These are phyloP conservation scores for Coilia nasus DNA, from an alignment of 2,797 vertebrate species.

Conservation along the genomic window DNA sequence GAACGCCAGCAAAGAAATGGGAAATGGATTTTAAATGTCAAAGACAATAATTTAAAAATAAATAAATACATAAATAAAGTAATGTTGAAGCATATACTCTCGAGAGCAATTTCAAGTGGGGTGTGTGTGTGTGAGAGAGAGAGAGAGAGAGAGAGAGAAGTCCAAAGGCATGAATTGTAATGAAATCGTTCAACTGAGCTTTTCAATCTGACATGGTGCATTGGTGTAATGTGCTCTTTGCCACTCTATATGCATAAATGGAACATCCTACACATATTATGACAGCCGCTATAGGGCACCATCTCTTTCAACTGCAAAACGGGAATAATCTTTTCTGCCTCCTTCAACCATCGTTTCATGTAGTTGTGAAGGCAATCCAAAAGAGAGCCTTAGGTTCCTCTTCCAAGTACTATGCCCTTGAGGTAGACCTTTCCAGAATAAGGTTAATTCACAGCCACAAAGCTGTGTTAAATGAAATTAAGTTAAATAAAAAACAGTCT, in stretches of 20 bases:
- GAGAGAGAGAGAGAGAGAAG: not conserved
- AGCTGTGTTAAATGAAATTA: not conserved
- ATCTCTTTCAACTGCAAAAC: not conserved
- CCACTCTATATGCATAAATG: not conserved
- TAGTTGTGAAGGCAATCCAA: not conserved
- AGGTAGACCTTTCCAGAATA: not conserved
- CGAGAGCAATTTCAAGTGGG: not conserved
- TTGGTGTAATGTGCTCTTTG: not conserved
- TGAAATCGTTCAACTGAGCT: not conserved
- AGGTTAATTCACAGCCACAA: not conserved
- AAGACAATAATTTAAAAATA: not conserved
- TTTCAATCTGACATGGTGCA: not conserved
- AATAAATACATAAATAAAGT: not conserved
- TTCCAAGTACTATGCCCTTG: not conserved
- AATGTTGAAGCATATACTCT: not conserved
- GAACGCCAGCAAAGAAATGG: not conserved
- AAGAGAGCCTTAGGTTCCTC: not conserved
- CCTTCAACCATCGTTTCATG: not conserved
- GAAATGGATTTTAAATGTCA: not conserved
- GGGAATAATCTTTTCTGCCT: not conserved
- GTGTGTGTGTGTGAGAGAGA: constrained; percentile 29
- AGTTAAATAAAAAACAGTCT: no score
- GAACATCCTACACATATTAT: not conserved
- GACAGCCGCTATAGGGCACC: not conserved
- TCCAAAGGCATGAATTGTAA: constrained; percentile 21